Evolutionary conservation across 2,113 vertebrate genomes (phyloP).

Genomic region (Ochotona princeps): DNA sequence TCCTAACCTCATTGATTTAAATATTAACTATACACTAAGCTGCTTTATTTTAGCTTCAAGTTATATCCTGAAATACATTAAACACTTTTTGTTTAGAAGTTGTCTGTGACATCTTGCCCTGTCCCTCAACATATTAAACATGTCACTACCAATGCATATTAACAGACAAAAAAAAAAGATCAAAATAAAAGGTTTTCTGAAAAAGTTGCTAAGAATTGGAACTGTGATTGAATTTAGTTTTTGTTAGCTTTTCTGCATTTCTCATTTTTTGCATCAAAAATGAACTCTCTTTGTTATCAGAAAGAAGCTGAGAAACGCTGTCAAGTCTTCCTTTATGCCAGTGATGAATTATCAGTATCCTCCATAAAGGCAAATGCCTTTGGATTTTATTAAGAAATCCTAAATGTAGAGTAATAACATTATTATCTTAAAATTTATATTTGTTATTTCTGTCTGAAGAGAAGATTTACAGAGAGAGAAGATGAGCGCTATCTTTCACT

Average conservation of each 20-base stretch:
- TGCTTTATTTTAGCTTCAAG: constrained; percentile 1
- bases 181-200: not conserved
- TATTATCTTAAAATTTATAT: too few species aligned
- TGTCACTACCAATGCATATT: not conserved
- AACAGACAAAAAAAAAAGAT: not conserved
- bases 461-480: too few species aligned
- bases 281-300: not conserved
- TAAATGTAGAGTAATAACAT: not conserved
- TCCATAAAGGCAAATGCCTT: constrained; percentile 15
- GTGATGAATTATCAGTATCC: not conserved
- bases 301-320: not conserved
- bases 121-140: not conserved
- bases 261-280: not conserved
- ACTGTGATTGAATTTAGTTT: not conserved
- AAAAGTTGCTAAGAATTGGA: not conserved
- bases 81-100: not conserved
- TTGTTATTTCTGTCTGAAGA: too few species aligned
- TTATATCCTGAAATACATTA: not conserved
- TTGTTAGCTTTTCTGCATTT: not conserved
- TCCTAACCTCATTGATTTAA: not conserved
- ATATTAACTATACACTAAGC: not conserved
- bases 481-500: too few species aligned
- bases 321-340: not conserved
- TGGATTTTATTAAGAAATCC: not conserved
- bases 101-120: not conserved